Conservation (phyloP, 2,888 invertebrate species). For the Antheraea assamensis region DNA sequence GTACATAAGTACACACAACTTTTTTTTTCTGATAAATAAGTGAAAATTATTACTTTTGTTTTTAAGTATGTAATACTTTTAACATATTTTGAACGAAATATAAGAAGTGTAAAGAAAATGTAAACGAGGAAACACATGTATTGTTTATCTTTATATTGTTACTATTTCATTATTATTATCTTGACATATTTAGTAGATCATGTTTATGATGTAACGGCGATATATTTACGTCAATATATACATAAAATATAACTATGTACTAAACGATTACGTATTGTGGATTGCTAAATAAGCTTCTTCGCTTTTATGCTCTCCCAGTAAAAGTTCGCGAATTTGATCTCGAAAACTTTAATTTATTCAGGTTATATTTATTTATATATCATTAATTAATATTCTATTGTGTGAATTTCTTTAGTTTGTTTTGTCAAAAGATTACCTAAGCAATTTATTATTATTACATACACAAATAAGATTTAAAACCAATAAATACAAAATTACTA, state of each 20-base stretch:
- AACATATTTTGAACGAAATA: neutral
- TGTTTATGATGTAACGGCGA: conserved; percentile 1
- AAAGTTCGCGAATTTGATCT: conserved; percentile 39
- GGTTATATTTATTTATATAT: too few relatives aligned
- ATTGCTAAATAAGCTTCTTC: conserved; percentile 20
- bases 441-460: neutral
- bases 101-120: neutral
- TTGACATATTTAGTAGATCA: neutral
- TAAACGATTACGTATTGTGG: neutral
- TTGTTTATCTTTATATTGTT: neutral
- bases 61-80: neutral
- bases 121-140: neutral
- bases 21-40: too few relatives aligned
- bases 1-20: too few relatives aligned
- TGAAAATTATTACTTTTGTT: too few relatives aligned
- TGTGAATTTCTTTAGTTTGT: neutral
- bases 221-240: neutral
- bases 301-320: conserved; percentile 42
- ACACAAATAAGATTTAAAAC: neutral
- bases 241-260: neutral
- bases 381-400: too few relatives aligned
- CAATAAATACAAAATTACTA: too few relatives aligned
- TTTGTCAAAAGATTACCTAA: neutral
- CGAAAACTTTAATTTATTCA: conserved; percentile 22
- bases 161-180: neutral